Percentiles rank a stretch among this genome's conserved stretches.
phyloP scores from a whole-genome alignment of 2,797 vertebrate genomes.

The Botia almorhae region DNA sequence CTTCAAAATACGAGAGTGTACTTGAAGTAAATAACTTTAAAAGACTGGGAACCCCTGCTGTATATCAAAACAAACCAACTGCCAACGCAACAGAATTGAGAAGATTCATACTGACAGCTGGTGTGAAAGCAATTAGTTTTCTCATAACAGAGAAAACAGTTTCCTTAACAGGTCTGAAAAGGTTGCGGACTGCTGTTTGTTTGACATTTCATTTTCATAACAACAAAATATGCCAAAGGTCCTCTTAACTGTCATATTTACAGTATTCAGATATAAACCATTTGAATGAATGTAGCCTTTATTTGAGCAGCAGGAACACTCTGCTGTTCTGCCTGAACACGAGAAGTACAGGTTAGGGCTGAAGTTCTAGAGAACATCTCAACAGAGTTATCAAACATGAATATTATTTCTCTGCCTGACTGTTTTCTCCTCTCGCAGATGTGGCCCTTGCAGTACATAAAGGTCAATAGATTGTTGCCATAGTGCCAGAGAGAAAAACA shows the following conservation, averaged over 20 bases:
- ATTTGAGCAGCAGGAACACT: neutral
- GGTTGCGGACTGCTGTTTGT: conserved; percentile 2
- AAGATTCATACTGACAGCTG: neutral
- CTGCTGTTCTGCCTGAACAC: neutral
- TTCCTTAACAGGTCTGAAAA: conserved; percentile 16
- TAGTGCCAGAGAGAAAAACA: conserved; percentile 18
- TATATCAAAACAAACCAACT: conserved; percentile 5
- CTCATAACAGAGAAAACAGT: neutral
- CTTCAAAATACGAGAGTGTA: neutral
- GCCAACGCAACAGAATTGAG: neutral
- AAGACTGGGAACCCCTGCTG: neutral
- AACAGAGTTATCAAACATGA: conserved; percentile 44
- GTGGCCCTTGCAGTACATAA: conserved; percentile 23
- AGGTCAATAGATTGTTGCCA: conserved; percentile 57
- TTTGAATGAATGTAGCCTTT: conserved; percentile 20
- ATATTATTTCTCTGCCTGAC: conserved; percentile 46
- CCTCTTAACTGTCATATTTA: conserved; percentile 6
- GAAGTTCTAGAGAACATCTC: conserved; percentile 17
- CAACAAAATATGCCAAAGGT: neutral
- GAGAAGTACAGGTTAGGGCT: neutral
- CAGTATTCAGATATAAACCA: neutral
- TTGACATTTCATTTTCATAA: conserved; percentile 22
- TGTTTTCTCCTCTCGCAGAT: conserved; percentile 49
- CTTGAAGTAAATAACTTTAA: neutral
- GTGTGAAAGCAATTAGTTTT: neutral